Evolutionary conservation across 2,797 vertebrate species (phyloP).

Genomic region (Trematocara caparti): DNA sequence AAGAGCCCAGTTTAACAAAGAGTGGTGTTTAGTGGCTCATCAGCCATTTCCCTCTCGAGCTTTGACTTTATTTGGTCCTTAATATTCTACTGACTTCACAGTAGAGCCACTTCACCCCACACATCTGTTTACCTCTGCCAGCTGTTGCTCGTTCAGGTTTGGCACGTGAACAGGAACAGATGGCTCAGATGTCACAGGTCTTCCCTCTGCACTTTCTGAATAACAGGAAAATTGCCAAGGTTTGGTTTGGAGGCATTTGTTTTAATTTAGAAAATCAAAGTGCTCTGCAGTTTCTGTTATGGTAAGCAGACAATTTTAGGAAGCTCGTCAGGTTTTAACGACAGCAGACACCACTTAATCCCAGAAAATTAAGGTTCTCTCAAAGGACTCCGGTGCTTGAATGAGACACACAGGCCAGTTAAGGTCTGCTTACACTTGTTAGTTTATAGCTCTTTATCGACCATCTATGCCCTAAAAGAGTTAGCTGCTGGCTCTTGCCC

Average conservation of each 20-base stretch:
- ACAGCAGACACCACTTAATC: conserved; percentile 38
- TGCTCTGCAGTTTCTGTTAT: background rate
- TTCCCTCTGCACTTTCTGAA: conserved; percentile 2
- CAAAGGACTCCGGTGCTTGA: conserved; percentile 25
- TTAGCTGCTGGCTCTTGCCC: conserved; percentile 14
- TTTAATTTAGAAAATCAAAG: conserved; percentile 23
- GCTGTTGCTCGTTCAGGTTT: conserved; percentile 22
- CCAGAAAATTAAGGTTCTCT: conserved; percentile 22
- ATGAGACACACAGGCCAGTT: conserved; percentile 35
- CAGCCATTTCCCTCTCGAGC: background rate
- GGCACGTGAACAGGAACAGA: conserved; percentile 8
- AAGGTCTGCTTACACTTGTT: conserved; percentile 48
- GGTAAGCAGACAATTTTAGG: conserved; percentile 3
- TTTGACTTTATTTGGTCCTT: conserved; percentile 10
- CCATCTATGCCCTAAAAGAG: conserved; percentile 35
- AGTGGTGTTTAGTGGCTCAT: background rate
- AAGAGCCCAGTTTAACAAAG: background rate
- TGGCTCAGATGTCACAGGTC: conserved; percentile 25
- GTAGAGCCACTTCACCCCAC: conserved; percentile 7
- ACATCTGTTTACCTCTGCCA: conserved; percentile 38
- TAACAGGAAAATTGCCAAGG: background rate
- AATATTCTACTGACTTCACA: conserved; percentile 7
- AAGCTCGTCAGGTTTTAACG: conserved; percentile 16
- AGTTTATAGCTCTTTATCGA: conserved; percentile 62
- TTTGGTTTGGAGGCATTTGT: conserved; percentile 24